Evolutionary conservation across 35 echinoderm and acorn worm genomes (phyloP).

Genomic region (Strongylocentrotus purpuratus): DNA sequence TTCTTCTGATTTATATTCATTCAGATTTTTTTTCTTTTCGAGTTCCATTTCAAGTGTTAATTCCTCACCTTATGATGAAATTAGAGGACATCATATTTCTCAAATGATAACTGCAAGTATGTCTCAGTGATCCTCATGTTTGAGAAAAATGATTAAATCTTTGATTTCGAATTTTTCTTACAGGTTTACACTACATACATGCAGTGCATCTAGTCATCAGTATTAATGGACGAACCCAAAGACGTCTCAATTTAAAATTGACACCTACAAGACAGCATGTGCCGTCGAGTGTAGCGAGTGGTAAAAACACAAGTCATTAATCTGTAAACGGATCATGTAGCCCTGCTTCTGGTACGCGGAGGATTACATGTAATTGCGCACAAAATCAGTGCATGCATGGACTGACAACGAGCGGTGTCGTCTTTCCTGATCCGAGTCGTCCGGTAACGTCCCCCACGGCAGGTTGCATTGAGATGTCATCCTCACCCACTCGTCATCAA

Average conservation of each 20-base stretch:
- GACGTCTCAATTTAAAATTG: not conserved
- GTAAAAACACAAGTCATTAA: not conserved
- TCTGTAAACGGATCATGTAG: not conserved
- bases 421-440: not conserved
- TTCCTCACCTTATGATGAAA: too few species aligned
- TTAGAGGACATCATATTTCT: not conserved
- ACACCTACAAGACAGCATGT: not conserved
- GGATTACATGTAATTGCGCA: not conserved
- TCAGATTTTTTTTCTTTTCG: too few species aligned
- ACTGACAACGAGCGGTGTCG: not conserved
- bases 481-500: not conserved
- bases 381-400: constrained; percentile 2
- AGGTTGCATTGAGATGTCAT: constrained; percentile 33
- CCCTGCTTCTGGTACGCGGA: not conserved
- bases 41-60: too few species aligned
- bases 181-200: not conserved
- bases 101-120: not conserved
- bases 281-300: not conserved
- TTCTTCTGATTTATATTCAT: too few species aligned
- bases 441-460: not conserved
- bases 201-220: not conserved
- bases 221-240: not conserved
- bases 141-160: not conserved
- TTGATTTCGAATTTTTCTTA: not conserved
- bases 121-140: too few species aligned